phyloP scores from a whole-genome alignment of 2,888 invertebrate species.

The Magallana nippona region DNA sequence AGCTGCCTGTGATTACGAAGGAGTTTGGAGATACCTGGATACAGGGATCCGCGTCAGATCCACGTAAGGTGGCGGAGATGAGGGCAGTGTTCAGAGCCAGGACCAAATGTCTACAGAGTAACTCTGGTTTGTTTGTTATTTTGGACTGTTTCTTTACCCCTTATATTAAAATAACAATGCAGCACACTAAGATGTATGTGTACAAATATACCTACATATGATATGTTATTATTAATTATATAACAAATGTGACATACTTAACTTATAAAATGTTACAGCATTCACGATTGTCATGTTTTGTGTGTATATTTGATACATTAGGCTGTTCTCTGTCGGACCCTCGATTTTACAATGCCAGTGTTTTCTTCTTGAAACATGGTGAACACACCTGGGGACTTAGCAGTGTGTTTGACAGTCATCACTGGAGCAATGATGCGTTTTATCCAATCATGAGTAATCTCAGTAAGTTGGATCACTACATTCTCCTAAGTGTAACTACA shows the following conservation, averaged over 20 bases:
- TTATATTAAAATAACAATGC: not conserved
- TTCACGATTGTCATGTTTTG: not conserved
- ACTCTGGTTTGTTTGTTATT: constrained; percentile 42
- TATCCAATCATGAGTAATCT: constrained; percentile 57
- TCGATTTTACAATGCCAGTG: constrained; percentile 67
- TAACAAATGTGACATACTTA: not conserved
- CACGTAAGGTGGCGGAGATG: constrained; percentile 70
- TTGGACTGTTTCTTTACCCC: not conserved
- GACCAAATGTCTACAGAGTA: constrained; percentile 57
- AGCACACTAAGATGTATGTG: too few relatives aligned
- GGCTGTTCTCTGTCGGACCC: constrained; percentile 60
- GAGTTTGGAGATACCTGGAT: constrained; percentile 78
- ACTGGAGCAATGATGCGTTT: constrained; percentile 73
- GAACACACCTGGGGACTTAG: constrained; percentile 77
- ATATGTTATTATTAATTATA: not conserved
- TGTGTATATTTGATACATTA: constrained; percentile 46
- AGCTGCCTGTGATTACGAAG: constrained; percentile 64
- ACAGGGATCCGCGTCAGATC: constrained; percentile 73
- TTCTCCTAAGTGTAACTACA: not conserved
- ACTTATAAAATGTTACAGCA: too few relatives aligned
- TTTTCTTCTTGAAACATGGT: constrained; percentile 71
- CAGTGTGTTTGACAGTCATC: constrained; percentile 67
- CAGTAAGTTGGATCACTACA: constrained; percentile 18
- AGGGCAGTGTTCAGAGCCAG: constrained; percentile 64
- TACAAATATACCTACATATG: too few relatives aligned